Evolutionary conservation across 2,797 vertebrate species (phyloP), one percentile per base, ranked within the genome.

Genomic region (Dermochelys coriacea): DNA sequence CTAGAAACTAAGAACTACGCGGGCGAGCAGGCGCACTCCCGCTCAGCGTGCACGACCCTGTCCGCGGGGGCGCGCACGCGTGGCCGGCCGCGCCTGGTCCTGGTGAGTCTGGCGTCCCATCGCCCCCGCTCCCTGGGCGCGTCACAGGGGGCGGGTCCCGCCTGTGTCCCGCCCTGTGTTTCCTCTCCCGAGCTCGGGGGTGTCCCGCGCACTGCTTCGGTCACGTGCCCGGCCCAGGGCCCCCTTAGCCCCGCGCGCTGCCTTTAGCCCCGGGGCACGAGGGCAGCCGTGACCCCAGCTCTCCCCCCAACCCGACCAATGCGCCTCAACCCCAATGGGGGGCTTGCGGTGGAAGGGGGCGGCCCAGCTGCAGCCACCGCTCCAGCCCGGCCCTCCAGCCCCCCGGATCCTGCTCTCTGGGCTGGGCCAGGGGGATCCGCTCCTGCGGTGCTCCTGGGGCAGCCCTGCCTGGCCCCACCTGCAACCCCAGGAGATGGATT

Each of bases 391-490:
- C 3, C 80, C 52, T 8, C 45, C 50, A 61, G 8, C 68, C 41
- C 52, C 3, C 31, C 31, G 16, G 10, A 29, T 49, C 14, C 77
- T 49, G 9, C 49, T 31, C 8, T 23, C 11, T 51, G 8, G 4
- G 6, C 8, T 37, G 2, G 14, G 8, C n/a, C 27, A 3, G 10
- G 25, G 15, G 1, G 37, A 37, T 27, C 55, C 11, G 54, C 54
- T 57, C 55, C 55, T 6, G 27, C 11, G 11, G 54, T 54, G 8
- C 19, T 55, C 1, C 55, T 23, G 9, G 52, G 29, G 4, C 45
- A 3, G 21, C 10, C 6, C 8, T 31, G 31, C 6, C 78, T 1
- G 7, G 2, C 16, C 15, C 37, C 41, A 29, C 0, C 74, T 2
- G n/a, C 41, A 4, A 29, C 52, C 15, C 6, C 37, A 10, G 16